Base-by-base conservation (phyloP, 2,888 invertebrate species). In the Pristionchus japonicus region DNA sequence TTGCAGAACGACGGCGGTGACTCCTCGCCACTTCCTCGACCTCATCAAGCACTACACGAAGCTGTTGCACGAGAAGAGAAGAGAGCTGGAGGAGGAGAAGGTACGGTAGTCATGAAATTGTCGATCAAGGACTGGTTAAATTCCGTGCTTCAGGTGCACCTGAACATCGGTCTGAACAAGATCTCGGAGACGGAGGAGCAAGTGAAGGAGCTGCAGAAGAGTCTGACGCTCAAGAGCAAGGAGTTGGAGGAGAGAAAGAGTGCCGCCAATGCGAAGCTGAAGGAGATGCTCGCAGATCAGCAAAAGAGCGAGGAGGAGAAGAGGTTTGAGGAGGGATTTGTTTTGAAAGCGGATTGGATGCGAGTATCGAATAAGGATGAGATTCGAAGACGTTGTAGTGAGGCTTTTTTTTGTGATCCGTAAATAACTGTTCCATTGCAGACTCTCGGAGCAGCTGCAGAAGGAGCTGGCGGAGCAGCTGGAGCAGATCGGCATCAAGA, bases 191-290 rank as follows among this genome's bases (percentile, higher is more conserved):
- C 99, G 13, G 98, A 99, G 23, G 98, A 98, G 94, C 99, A 99
- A 95, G 99, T 99, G 23, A 99, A 98, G 95, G 99, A 99, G 95
- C 97, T 99, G 97, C 99, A 99, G 95, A 98, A 98, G 95, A 98
- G 98, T 89, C 96, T 99, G 89, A 98, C 98, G 80, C 97, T 98
- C 83, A 99, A 99, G 95, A 92, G 92, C 88, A 89, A 89, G n/a
- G 96, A 96, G 90, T 94, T 96, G 88, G 98, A 98, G 96, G 97
- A 97, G 70, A 99, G 99, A 96, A 99, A 99, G 95, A 98, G 98
- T 95, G 98, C 98, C 3, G 99, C 99, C 86, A 99, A 99, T 95
- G 97, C 97, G n/a, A 99, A 99, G 95, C 96, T 99, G 85, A 97
- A 97, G 91, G 98, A 99, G 95, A 99, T 99, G 99, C 97, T 94